A percentile compares a stretch with the other conserved stretches of the same genome.
These are phyloP conservation scores for Lasiurus cinereus DNA, from an alignment of 2,113 vertebrate species.

Conservation along the genomic window DNA sequence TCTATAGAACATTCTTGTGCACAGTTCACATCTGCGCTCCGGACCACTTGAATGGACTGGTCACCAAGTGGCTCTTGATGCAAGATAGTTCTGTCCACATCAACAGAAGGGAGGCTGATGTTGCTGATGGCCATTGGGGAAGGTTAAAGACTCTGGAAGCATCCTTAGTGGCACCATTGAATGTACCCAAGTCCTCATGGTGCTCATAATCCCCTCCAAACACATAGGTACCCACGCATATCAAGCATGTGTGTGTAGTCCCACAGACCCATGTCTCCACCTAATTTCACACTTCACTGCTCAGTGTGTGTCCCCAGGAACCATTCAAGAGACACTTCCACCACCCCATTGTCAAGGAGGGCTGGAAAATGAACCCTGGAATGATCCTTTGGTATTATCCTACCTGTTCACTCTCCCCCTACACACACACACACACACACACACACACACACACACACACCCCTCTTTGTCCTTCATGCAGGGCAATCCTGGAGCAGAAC, in stretches of 20 bases:
- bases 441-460: not conserved
- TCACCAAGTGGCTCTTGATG: not conserved
- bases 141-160: not conserved
- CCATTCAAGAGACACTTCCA: not conserved
- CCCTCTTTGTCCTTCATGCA: not conserved
- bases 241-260: not conserved
- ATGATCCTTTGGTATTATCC: not conserved
- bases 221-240: not conserved
- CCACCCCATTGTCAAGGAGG: not conserved
- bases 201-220: not conserved
- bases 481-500: not conserved
- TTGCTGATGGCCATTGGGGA: not conserved
- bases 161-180: not conserved
- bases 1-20: not conserved
- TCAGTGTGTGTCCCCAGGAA: not conserved
- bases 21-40: not conserved
- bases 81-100: not conserved
- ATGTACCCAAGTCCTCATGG: not conserved
- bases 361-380: not conserved
- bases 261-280: not conserved
- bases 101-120: not conserved
- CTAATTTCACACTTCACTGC: not conserved
- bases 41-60: not conserved
- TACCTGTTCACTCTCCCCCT: not conserved
- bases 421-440: not conserved